These are phyloP conservation scores for Oryzias woworae DNA, from an alignment of 2,113 vertebrate genomes.

Conservation along the genomic window DNA sequence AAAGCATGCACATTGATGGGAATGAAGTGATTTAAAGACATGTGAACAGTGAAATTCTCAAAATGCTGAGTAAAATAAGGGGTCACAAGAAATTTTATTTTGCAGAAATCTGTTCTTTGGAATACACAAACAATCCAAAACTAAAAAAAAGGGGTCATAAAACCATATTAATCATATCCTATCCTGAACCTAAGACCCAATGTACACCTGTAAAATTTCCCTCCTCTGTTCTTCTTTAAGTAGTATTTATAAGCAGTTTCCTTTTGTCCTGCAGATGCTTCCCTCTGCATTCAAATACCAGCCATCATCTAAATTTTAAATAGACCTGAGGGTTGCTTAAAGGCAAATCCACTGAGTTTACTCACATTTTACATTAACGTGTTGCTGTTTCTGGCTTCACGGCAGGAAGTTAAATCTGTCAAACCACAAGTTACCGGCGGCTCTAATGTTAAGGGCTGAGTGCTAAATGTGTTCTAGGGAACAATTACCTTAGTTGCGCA, in stretches of 20 bases:
- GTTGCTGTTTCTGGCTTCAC: conserved; percentile 37
- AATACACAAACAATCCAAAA: too few species aligned
- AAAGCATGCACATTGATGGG: too few species aligned
- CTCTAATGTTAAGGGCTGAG: conserved; percentile 49
- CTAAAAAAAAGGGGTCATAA: too few species aligned
- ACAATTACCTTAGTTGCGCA: conserved; percentile 18
- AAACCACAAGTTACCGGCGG: conserved; percentile 30
- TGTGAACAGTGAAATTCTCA: too few species aligned
- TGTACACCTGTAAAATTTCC: conserved; percentile 47
- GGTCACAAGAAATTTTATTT: too few species aligned
- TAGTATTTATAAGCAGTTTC: conserved; percentile 59
- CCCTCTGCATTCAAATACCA: conserved; percentile 24
- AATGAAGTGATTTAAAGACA: too few species aligned
- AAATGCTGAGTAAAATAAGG: too few species aligned
- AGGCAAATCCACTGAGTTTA: conserved; percentile 60
- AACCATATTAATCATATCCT: neutral
- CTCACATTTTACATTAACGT: conserved; percentile 58
- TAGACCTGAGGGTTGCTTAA: conserved; percentile 49
- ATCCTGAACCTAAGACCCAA: conserved; percentile 22
- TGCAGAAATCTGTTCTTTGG: too few species aligned
- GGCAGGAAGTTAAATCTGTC: conserved; percentile 61
- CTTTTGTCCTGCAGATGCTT: conserved; percentile 46
- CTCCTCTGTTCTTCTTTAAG: conserved; percentile 23
- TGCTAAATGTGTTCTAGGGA: conserved; percentile 46
- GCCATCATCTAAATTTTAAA: conserved; percentile 71